Evolutionary conservation across 2,113 vertebrate species (phyloP), one percentile per base, ranked within the genome.

Genomic region (Plotosus lineatus): DNA sequence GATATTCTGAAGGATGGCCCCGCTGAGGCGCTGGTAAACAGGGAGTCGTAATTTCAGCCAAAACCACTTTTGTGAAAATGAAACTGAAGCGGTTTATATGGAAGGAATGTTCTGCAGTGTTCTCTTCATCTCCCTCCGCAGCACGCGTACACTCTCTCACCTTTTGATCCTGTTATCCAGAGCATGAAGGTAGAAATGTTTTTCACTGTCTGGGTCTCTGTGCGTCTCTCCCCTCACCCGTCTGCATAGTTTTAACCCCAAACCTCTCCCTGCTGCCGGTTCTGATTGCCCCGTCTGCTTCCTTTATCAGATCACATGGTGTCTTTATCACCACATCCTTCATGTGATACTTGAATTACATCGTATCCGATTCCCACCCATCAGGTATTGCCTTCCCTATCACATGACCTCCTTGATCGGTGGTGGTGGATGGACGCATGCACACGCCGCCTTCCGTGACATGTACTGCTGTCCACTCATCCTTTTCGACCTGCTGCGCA

Each of bases 21-120:
- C 56, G 60, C 73, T 55, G 80, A 69, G 61, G 71, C 60, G 68
- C 44, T 33, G 28, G 78, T 38, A 17, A 82, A 50, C 69, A 68
- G 61, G 73, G 82, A 90, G 73, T 61, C 82, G 80, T 88, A 80
- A 85, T 78, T 89, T 88, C 55, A 82, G 44, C 83, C 66, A 61
- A 83, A 86, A 85, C 73, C 77, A 75, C 87, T 86, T 84, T 63
- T 81, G 63, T 68, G 72, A 83, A 86, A 85, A 84, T 77, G 69
- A 86, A 84, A 80, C 79, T 77, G 12, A 56, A 86, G 60, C n/a
- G 42, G 76, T 88, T 88, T 82, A 86, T 86, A 77, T 87, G 87
- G 89, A 90, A 89, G 79, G 87, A 90, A 90, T 89, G 83, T 88
- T 78, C 76, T 72, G 56, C 78, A 42, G 73, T 12, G 31, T 17